Evolutionary conservation across 2,113 vertebrate species (phyloP).

Genomic region (Albula goreensis): DNA sequence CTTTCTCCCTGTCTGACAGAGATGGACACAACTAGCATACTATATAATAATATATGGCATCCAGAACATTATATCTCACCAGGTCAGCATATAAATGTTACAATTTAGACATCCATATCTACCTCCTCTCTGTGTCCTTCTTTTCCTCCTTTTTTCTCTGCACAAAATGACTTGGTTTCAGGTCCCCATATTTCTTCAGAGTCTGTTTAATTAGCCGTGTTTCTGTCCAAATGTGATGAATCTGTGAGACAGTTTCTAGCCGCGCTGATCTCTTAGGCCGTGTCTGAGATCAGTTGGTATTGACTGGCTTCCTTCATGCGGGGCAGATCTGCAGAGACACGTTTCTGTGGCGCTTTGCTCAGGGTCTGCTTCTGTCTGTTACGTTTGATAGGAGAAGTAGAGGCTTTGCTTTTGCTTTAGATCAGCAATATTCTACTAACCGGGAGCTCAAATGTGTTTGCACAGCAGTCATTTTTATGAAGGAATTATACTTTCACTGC

Average conservation of each 20-base stretch:
- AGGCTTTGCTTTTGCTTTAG: not conserved
- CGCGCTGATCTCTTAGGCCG: not conserved
- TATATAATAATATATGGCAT: no score
- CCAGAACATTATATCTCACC: not conserved
- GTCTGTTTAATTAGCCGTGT: not conserved
- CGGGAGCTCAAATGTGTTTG: not conserved
- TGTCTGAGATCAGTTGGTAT: not conserved
- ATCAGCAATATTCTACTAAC: not conserved
- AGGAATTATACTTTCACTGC: not conserved
- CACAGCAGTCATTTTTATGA: not conserved
- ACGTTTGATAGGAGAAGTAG: not conserved
- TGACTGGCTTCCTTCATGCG: not conserved
- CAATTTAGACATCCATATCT: no score
- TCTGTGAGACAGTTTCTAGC: not conserved
- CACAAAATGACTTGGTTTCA: not conserved
- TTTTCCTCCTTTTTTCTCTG: not conserved
- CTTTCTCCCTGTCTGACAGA: not conserved
- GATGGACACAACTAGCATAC: not conserved
- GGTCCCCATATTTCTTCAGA: not conserved
- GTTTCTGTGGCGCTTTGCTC: not conserved
- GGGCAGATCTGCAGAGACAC: not conserved
- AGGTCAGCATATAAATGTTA: no score
- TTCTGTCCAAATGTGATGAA: not conserved
- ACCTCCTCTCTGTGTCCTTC: constrained; percentile 2
- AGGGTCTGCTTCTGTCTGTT: not conserved